Conservation (phyloP, 1,140 invertebrate genomes). For the silkworm (Bombyx mori) region ASM3026992v2 NC_085119.1:14006001-14006500, state of each 20-base stretch:
- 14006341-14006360: slow-evolving; percentile 78
- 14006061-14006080: slow-evolving; percentile 14
- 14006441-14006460: slow-evolving; percentile 66
- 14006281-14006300: slow-evolving; percentile 86
- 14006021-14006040: slow-evolving; percentile 35
- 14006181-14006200: slow-evolving; percentile 1
- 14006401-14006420: slow-evolving; percentile 75
- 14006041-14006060: slow-evolving; percentile 45
- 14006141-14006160: neutral
- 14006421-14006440: slow-evolving; percentile 69
- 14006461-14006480: slow-evolving; percentile 48
- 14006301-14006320: slow-evolving; percentile 76
- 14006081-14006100: slow-evolving; percentile 27
- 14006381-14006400: slow-evolving; percentile 81
- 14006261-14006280: slow-evolving; percentile 78
- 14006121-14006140: neutral
- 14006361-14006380: slow-evolving; percentile 89
- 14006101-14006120: slow-evolving; percentile 24
- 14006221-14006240: slow-evolving; percentile 52
- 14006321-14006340: slow-evolving; percentile 73
- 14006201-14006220: slow-evolving; percentile 17
- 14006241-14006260: slow-evolving; percentile 50
- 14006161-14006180: neutral
- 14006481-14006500: slow-evolving; percentile 32
- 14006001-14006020: slow-evolving; percentile 69